Base-by-base conservation (phyloP, 2,113 vertebrate genomes). In the Elephas maximus region DNA sequence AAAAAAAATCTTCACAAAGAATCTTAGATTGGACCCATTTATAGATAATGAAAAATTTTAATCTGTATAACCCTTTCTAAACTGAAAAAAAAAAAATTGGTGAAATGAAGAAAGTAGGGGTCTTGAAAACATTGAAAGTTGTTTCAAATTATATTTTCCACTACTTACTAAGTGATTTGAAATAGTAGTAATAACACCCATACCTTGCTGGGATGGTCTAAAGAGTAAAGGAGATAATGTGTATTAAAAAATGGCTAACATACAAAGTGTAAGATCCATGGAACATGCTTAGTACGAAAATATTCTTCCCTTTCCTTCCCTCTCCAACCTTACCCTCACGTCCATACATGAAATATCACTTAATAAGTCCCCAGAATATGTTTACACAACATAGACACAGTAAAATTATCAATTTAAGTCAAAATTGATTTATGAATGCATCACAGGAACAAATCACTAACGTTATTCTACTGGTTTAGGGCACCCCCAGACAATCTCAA, bases 401-500 rank as follows among this genome's bases (percentile, higher is more conserved):
- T 17, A 44, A 92, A 77, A 65, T 37, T 41, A 4, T 82, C 44
- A 51, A 6, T 62, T 65, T 74, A 97, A 89, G 65, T 96, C 48
- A 63, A 24, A 92, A 60, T 5, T 79, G 67, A 67, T 86, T 67
- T 84, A 28, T 83, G 63, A 45, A 24, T 71, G 24, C 6, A 84
- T 69, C 76, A 33, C 11, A 67, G 17, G 24, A 94, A 51, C 60
- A 79, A 78, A 79, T 41, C 24, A 88, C 78, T 97, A 62, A 95
- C 28, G 4, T 30, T 82, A 37, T 91, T 93, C 44, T 96, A 37
- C 65, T 91, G 28, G 30, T 97, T 95, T 96, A 96, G 20, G 94
- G 91, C 93, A 95, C 94, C 73, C 82, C 96, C 62, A 14, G 95
- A 95, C 95, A 84, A 63, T 81, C 53, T 71, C 91, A 90, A 23